Evolutionary conservation across 2,113 vertebrate species (phyloP).

Genomic region (Pseudonaja textilis): DNA sequence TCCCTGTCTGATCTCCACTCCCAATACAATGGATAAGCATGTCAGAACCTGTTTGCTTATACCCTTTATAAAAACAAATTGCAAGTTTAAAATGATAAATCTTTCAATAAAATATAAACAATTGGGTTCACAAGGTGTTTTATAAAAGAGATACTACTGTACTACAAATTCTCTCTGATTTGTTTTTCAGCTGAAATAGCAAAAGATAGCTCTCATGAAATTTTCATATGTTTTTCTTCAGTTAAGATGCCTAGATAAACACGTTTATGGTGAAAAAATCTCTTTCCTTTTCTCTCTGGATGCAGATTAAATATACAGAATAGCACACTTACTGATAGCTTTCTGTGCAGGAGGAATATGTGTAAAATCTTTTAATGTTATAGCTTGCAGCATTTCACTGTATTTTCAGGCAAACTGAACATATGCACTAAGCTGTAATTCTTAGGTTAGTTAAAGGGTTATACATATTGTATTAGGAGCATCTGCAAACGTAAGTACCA

Average conservation of each 20-base stretch:
- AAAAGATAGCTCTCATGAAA: neutral
- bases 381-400: neutral
- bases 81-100: neutral
- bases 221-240: slow-evolving; percentile 13
- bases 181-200: slow-evolving; percentile 12
- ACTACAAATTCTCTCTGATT: neutral
- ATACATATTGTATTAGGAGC: neutral
- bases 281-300: neutral
- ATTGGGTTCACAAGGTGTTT: neutral
- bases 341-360: neutral
- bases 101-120: slow-evolving; percentile 4
- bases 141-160: neutral
- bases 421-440: neutral
- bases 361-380: neutral
- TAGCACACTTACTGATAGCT: neutral
- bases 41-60: neutral
- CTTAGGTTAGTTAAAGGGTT: neutral
- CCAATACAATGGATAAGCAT: neutral
- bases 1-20: neutral
- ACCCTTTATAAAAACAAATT: neutral
- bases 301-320: neutral
- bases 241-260: neutral
- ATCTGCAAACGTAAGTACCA: neutral
- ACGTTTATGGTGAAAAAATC: neutral
- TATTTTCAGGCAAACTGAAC: neutral